These are phyloP conservation scores for Scophthalmus maximus DNA, from an alignment of 2,113 vertebrate species.

Conservation along the genomic window DNA sequence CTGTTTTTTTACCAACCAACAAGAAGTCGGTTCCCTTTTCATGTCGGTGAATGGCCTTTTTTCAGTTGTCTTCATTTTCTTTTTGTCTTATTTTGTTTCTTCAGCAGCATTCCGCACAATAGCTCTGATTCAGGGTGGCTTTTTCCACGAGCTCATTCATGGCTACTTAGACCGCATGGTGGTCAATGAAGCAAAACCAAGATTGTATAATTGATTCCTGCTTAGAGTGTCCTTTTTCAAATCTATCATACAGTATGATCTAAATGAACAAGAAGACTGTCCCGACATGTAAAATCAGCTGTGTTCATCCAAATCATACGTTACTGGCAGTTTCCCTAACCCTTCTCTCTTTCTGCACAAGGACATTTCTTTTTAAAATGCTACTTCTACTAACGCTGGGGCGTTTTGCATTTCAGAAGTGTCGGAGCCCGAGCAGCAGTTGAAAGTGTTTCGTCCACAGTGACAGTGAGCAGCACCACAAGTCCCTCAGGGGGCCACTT, in stretches of 20 bases:
- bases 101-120: slow-evolving; percentile 41
- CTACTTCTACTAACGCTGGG: background rate
- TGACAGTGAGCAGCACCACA: slow-evolving; percentile 77
- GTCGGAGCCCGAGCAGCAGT: slow-evolving; percentile 83
- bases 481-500: slow-evolving; percentile 65
- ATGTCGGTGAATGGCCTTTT: slow-evolving; percentile 73
- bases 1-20: slow-evolving; percentile 67
- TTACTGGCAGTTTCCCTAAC: background rate
- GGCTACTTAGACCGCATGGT: slow-evolving; percentile 49
- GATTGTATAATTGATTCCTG: slow-evolving; percentile 55
- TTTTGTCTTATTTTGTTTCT: slow-evolving; percentile 52
- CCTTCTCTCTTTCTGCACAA: no score
- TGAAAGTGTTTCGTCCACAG: slow-evolving; percentile 83
- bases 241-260: background rate
- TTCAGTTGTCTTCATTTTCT: slow-evolving; percentile 65
- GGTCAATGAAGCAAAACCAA: slow-evolving; percentile 51
- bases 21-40: slow-evolving; percentile 67
- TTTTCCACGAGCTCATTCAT: slow-evolving; percentile 42
- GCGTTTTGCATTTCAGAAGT: slow-evolving; percentile 68
- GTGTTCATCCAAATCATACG: background rate
- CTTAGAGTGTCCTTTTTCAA: slow-evolving; percentile 25
- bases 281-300: slow-evolving; percentile 7
- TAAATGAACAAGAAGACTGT: background rate
- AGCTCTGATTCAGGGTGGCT: slow-evolving; percentile 63
- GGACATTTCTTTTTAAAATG: background rate